These are phyloP conservation scores for Plecotus auritus DNA, from an alignment of 2,113 vertebrate genomes.

Conservation along the genomic window DNA sequence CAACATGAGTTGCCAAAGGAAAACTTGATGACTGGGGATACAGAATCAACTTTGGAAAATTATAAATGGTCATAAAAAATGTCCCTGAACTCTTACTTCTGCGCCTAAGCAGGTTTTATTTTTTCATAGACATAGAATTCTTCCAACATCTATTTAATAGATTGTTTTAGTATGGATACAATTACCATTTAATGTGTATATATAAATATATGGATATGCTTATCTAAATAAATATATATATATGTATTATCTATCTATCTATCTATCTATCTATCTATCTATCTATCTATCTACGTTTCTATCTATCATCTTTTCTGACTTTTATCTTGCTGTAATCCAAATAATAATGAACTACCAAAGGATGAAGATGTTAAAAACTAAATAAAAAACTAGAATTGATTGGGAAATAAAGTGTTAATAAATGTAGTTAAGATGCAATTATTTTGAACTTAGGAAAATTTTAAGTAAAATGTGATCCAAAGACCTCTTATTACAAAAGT, in stretches of 20 bases:
- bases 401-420: neutral
- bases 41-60: neutral
- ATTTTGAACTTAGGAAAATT: slow-evolving; percentile 1
- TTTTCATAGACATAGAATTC: neutral
- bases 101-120: neutral
- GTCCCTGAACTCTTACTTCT: neutral
- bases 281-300: neutral
- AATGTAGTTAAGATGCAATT: neutral
- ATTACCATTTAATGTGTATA: neutral
- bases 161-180: neutral
- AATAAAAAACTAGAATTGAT: neutral
- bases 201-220: neutral
- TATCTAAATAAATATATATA: neutral
- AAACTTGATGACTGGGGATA: neutral
- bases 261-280: neutral
- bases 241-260: neutral
- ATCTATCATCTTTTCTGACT: neutral
- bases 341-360: neutral
- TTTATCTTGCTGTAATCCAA: neutral
- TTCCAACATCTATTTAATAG: neutral
- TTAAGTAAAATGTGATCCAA: neutral
- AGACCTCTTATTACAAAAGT: neutral
- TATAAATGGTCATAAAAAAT: neutral
- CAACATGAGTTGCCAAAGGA: neutral
- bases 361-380: neutral